Evolutionary conservation across 1,140 invertebrate species (phyloP), one percentile per base, ranked within the genome.

Genomic region (Alviniconcha marisindica): DNA sequence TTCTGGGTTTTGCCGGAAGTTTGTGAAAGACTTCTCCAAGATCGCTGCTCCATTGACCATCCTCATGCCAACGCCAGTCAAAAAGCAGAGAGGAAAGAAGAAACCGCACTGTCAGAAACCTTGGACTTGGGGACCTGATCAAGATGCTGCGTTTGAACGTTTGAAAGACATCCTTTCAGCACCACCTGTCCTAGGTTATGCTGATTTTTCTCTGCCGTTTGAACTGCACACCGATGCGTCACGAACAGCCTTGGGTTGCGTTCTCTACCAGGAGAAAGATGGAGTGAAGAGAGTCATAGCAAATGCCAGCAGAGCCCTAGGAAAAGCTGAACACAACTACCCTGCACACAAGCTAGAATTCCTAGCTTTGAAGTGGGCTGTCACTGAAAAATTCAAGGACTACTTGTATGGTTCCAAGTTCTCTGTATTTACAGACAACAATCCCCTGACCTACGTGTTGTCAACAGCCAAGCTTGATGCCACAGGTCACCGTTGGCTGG

Each of bases 1-100:
- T 95, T 84, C 60, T 94, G 1, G 94, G 94, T 2, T 85, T 94
- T 42, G 84, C 91, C 51, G 90, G 2, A 87, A 89, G 81, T 93
- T 93, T 86, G 90, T 94, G 31, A 88, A 82, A 88, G 48, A 85
- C n/a, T 91, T 85, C 82, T 71, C 88, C 0, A 81, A 82, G 15
- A 89, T 90, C 44, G 88, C 88, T 38, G 63, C 63, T 66, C 90
- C 86, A 12, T 69, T 89, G 15, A 87, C 74, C n/a, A 56, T 85
- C 12, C 63, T 91, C 15, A 83, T 88, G 28, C 82, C 82, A 1
- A 60, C 60, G 15, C 42, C 81, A 3, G 28, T 51, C 7, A 81
- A 73, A 36, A 83, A 76, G 66, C 48, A 38, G 24, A 44, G 54
- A 76, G 42, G 54, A 10, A 51, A 76, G 33, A 66, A 56, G 38